Conservation (phyloP, 2,888 invertebrate genomes). For the Odontothrips loti region DNA sequence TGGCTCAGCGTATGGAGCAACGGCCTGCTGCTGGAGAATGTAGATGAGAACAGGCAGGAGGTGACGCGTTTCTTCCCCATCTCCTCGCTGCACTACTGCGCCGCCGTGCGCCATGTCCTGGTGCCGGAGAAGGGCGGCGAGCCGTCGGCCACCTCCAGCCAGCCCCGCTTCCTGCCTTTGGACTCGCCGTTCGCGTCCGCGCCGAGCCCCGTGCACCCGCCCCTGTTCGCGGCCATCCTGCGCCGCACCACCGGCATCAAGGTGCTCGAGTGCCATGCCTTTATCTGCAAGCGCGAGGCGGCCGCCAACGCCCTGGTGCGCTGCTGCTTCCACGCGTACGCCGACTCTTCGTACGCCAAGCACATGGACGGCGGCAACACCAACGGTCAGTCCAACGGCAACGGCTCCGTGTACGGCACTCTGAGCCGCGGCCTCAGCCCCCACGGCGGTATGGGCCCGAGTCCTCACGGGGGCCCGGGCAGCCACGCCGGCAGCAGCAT, state of each 20-base stretch:
- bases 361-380: conserved; percentile 53
- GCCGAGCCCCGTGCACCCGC: conserved; percentile 89
- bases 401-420: conserved; percentile 52
- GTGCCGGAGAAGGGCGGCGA: conserved; percentile 56
- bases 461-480: conserved; percentile 38
- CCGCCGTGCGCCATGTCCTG: conserved; percentile 83
- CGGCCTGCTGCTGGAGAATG: conserved; percentile 90
- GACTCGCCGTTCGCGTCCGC: conserved; percentile 94
- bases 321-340: conserved; percentile 96
- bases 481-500: conserved; percentile 42
- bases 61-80: conserved; percentile 95
- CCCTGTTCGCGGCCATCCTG: conserved; percentile 93
- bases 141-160: conserved; percentile 53
- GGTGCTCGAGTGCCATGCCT: conserved; percentile 97
- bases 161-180: conserved; percentile 83
- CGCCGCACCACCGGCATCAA: conserved; percentile 94
- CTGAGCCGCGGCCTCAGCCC: conserved; percentile 45
- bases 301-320: conserved; percentile 96
- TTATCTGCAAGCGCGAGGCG: conserved; percentile 93
- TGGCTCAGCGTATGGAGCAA: conserved; percentile 98
- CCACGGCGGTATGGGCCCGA: no score
- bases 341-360: conserved; percentile 89
- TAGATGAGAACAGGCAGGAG: conserved; percentile 90
- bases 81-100: conserved; percentile 91
- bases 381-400: conserved; percentile 47